Conservation (phyloP, 2,888 invertebrate species). For the Aporophyla lueneburgensis region DNA sequence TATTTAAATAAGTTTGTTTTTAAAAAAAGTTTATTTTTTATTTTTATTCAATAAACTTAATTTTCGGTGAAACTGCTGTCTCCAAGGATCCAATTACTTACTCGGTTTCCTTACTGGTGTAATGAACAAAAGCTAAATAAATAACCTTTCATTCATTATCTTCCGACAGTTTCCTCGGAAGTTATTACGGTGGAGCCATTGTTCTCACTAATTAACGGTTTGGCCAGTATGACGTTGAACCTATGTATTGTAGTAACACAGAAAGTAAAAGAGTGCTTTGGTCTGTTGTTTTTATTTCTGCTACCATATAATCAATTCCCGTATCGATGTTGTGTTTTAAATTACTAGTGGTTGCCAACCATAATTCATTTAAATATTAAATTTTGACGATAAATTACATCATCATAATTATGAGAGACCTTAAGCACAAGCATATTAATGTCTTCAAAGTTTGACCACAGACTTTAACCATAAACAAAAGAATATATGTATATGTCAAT, state of each 20-base stretch:
- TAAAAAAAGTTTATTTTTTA: too few species aligned
- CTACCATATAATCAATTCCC: background rate
- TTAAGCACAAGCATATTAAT: too few species aligned
- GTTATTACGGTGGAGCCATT: slow-evolving; percentile 19
- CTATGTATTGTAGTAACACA: background rate
- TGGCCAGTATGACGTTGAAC: background rate
- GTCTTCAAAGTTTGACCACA: too few species aligned
- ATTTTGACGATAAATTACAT: too few species aligned
- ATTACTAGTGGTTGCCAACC: too few species aligned
- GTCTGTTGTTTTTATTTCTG: background rate
- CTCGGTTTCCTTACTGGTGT: background rate
- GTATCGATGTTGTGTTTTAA: too few species aligned
- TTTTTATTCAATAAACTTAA: background rate
- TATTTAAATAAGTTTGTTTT: too few species aligned
- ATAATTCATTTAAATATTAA: too few species aligned
- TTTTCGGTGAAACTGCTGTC: background rate
- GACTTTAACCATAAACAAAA: too few species aligned
- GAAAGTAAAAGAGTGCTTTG: slow-evolving; percentile 21
- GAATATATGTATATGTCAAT: too few species aligned
- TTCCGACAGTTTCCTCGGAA: slow-evolving; percentile 5
- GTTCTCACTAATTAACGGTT: slow-evolving; percentile 37
- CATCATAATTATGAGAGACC: too few species aligned
- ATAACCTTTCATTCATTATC: slow-evolving; percentile 19
- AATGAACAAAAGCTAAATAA: slow-evolving; percentile 26
- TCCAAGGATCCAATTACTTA: too few species aligned